Conservation (phyloP, 92 coral and sea anemone species). For the Pocillopora meandrina region DNA sequence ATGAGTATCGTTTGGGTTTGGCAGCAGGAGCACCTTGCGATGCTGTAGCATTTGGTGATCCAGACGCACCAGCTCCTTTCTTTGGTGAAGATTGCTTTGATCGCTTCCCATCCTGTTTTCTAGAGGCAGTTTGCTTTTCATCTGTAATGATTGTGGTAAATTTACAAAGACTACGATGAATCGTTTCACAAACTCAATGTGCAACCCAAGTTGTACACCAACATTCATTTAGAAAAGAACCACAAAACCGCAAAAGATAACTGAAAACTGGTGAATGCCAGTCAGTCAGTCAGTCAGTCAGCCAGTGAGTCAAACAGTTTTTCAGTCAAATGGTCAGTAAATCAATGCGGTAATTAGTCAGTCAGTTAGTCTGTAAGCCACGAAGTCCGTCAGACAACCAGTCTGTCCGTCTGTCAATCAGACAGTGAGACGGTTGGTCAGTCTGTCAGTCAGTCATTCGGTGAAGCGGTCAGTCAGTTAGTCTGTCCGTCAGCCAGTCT, state of each 20-base stretch:
- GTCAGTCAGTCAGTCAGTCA: background rate
- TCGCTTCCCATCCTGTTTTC: slow-evolving; percentile 24
- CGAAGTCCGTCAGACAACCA: background rate
- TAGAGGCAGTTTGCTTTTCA: slow-evolving; percentile 11
- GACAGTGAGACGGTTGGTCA: background rate
- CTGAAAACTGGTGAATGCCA: too few relatives aligned
- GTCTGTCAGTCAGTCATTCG: background rate
- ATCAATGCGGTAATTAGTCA: background rate
- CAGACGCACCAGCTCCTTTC: slow-evolving; percentile 22
- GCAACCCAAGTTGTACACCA: too few relatives aligned
- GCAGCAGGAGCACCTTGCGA: slow-evolving; percentile 44
- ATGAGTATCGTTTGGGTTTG: slow-evolving; percentile 90
- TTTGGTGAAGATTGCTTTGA: slow-evolving; percentile 29
- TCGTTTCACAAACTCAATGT: too few relatives aligned
- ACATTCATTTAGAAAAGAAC: too few relatives aligned
- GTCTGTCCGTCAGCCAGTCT: background rate
- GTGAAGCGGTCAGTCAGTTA: too few relatives aligned
- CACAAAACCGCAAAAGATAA: too few relatives aligned
- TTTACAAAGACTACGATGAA: too few relatives aligned
- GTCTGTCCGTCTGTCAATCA: background rate
- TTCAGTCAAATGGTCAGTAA: background rate
- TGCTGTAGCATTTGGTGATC: slow-evolving; percentile 31
- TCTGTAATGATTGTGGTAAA: background rate
- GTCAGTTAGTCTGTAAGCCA: background rate
- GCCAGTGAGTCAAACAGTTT: background rate